These are phyloP conservation scores for Sialis fuliginosa DNA, from an alignment of 2,888 invertebrate species.

Conservation along the genomic window DNA sequence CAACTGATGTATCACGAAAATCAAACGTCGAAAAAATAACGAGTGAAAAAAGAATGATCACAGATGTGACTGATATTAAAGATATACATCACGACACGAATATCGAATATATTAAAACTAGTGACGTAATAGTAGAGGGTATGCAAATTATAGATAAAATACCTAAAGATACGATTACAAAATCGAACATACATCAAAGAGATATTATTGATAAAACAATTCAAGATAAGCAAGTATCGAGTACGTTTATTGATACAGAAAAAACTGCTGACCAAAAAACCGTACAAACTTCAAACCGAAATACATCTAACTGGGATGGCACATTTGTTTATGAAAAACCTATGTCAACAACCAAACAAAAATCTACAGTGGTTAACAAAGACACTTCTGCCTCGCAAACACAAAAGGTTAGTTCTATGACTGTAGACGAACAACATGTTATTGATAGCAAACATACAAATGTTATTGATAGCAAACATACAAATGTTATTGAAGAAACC, in stretches of 20 bases:
- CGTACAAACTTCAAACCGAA: not conserved
- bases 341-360: slow-evolving; percentile 6
- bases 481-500: not conserved
- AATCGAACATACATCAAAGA: too few species aligned
- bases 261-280: not conserved
- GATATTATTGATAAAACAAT: too few species aligned
- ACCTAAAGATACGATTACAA: too few species aligned
- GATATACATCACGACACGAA: too few species aligned
- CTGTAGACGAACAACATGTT: not conserved
- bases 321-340: slow-evolving; percentile 25
- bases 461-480: not conserved
- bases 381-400: not conserved
- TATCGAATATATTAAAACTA: too few species aligned
- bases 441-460: not conserved
- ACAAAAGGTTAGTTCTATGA: not conserved
- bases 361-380: not conserved
- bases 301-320: slow-evolving; percentile 23
- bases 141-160: too few species aligned
- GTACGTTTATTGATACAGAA: not conserved
- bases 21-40: too few species aligned
- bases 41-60: too few species aligned
- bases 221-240: not conserved
- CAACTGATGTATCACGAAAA: not conserved
- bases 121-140: too few species aligned
- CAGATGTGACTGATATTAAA: too few species aligned